Conservation (phyloP, 2,113 vertebrate species). For the Polypterus bichir region DNA sequence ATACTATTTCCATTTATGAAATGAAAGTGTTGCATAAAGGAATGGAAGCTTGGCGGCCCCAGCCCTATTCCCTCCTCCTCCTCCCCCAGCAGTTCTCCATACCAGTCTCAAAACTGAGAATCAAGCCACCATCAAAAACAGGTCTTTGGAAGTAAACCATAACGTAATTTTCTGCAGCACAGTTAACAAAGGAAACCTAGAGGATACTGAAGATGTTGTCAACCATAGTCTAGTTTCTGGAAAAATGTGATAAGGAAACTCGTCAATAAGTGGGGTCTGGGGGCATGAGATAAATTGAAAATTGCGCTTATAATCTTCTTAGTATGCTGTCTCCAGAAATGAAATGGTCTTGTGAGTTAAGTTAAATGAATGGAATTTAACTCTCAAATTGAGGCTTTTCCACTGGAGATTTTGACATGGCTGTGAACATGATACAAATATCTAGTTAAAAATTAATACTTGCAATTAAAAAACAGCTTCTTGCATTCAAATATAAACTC, state of each 20-base stretch:
- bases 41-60: no score
- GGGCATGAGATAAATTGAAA: constrained; percentile 55
- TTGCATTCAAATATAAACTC: no score
- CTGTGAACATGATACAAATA: not conserved
- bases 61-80: no score
- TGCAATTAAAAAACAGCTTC: no score
- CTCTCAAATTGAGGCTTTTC: constrained; percentile 29
- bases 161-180: constrained; percentile 23
- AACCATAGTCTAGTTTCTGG: constrained; percentile 46
- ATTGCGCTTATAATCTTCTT: constrained; percentile 55
- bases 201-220: constrained; percentile 35
- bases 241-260: constrained; percentile 56
- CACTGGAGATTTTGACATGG: constrained; percentile 26
- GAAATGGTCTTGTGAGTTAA: constrained; percentile 46
- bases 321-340: constrained; percentile 46
- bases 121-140: constrained; percentile 6
- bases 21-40: no score
- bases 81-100: no score
- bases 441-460: no score
- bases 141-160: constrained; percentile 14
- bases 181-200: constrained; percentile 29
- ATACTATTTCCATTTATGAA: no score
- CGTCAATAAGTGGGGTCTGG: constrained; percentile 43
- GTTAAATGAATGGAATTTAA: constrained; percentile 38
- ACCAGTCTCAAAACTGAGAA: no score